Conservation (phyloP, 2,113 vertebrate species). For the Callipepla californica region DNA sequence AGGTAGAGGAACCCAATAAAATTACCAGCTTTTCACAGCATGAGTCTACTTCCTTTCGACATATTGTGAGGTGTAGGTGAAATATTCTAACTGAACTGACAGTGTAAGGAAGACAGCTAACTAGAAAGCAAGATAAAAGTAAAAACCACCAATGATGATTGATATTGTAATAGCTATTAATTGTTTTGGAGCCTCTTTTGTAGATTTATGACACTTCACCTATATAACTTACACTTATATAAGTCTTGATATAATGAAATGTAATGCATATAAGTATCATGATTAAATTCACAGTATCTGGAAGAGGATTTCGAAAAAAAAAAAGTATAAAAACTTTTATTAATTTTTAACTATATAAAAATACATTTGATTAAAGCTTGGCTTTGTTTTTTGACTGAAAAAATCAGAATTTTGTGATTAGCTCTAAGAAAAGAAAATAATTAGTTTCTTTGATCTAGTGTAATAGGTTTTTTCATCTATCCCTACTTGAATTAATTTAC, state of each 20-base stretch:
- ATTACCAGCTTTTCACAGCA: conserved; percentile 89
- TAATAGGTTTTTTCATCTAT: neutral
- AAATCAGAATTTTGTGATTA: neutral
- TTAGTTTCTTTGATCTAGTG: conserved; percentile 28
- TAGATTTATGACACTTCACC: conserved; percentile 70
- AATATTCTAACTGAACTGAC: conserved; percentile 90
- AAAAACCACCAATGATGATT: conserved; percentile 77
- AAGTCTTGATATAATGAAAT: conserved; percentile 56
- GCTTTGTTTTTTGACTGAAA: neutral
- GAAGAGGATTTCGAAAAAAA: neutral
- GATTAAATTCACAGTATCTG: conserved; percentile 32
- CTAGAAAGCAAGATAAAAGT: conserved; percentile 83
- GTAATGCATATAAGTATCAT: neutral
- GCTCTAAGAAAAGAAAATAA: neutral
- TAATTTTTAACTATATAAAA: neutral
- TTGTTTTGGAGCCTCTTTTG: conserved; percentile 73
- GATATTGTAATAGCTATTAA: conserved; percentile 72
- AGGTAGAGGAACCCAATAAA: conserved; percentile 89
- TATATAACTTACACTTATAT: conserved; percentile 53
- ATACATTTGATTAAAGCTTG: neutral
- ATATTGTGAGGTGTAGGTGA: conserved; percentile 92
- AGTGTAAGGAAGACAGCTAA: conserved; percentile 84
- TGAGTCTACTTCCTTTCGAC: conserved; percentile 86
- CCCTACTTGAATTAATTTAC: neutral
- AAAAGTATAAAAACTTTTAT: neutral